Evolutionary conservation across 1,140 invertebrate species (phyloP).

Genomic region (Penaeus japonicus): DNA sequence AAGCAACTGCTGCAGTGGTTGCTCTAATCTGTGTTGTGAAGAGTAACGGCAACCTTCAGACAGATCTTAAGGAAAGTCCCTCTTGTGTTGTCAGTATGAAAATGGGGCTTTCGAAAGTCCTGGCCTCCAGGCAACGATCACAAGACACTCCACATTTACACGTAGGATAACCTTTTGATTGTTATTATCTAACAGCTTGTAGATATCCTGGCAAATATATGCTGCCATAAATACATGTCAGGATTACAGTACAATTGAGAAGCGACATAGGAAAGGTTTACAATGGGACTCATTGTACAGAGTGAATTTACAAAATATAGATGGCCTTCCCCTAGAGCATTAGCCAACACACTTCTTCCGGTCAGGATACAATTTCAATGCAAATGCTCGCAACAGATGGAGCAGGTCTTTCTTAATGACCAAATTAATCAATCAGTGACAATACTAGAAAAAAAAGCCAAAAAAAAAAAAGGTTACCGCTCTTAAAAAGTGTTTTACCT

Average conservation of each 20-base stretch:
- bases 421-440: not conserved
- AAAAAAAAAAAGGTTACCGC: not conserved
- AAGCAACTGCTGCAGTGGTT: conserved; percentile 14
- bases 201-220: conserved; percentile 43
- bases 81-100: conserved; percentile 9
- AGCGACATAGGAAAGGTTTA: conserved; percentile 46
- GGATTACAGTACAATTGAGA: conserved; percentile 42
- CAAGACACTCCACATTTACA: conserved; percentile 27
- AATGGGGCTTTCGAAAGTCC: conserved; percentile 12
- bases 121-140: not conserved
- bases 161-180: conserved; percentile 52
- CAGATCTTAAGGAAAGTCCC: not conserved
- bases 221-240: conserved; percentile 36
- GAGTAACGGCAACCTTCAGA: conserved; percentile 4
- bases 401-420: not conserved
- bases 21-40: not conserved
- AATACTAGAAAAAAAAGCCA: too few species aligned
- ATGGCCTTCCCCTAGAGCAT: conserved; percentile 2
- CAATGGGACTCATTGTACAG: conserved; percentile 48
- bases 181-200: conserved; percentile 49
- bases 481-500: not conserved
- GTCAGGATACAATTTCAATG: too few species aligned
- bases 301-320: conserved; percentile 52
- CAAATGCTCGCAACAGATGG: too few species aligned
- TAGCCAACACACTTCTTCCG: not conserved